A percentile compares a stretch with the other conserved stretches of the same genome.
Evolutionary conservation across 2,113 vertebrate genomes (phyloP).

Genomic region (pig (Sus scrofa)): DNA sequence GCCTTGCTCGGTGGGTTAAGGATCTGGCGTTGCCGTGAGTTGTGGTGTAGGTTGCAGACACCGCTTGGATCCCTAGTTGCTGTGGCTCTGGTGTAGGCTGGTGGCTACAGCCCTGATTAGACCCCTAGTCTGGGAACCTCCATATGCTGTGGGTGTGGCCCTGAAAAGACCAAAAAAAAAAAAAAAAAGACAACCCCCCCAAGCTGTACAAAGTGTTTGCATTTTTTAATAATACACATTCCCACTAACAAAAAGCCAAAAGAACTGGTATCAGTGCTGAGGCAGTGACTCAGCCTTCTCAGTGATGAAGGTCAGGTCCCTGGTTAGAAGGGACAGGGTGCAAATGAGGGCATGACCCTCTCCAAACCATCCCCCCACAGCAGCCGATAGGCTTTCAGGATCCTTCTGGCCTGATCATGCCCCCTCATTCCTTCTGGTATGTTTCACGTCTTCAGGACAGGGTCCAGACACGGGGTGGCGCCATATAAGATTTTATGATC

Average conservation of each 20-base stretch:
- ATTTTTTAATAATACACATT: conserved; percentile 7
- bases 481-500: background rate
- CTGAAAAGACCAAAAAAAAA: conserved; percentile 46
- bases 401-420: background rate
- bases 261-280: background rate
- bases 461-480: background rate
- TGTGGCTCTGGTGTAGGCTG: too few relatives aligned
- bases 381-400: background rate
- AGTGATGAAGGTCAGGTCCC: conserved; percentile 23
- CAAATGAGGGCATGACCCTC: background rate
- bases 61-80: too few relatives aligned
- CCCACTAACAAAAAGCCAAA: conserved; percentile 32
- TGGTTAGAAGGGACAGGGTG: conserved; percentile 21
- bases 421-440: background rate
- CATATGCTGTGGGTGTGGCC: too few relatives aligned
- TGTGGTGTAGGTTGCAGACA: too few relatives aligned
- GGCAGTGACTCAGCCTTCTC: conserved; percentile 43
- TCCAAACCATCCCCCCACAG: background rate
- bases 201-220: background rate
- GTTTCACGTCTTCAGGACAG: background rate
- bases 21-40: too few relatives aligned
- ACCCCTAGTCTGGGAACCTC: too few relatives aligned
- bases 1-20: too few relatives aligned
- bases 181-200: background rate
- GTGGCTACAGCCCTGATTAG: too few relatives aligned